Base-by-base conservation (phyloP, 2,888 invertebrate genomes). In the Thumatha senex region DNA sequence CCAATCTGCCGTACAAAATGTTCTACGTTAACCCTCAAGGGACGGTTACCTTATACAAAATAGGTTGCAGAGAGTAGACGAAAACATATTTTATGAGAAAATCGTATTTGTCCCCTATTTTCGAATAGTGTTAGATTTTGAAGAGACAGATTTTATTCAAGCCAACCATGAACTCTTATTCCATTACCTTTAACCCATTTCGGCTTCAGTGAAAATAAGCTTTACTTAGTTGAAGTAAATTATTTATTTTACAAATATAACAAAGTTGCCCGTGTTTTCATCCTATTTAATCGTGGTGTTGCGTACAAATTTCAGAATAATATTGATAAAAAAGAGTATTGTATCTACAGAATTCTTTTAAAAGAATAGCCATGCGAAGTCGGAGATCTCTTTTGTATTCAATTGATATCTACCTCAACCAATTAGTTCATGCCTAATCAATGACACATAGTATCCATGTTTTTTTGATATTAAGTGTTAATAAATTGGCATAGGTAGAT, bases 391-490 rank as follows among this genome's bases (percentile, higher is more conserved):
- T 24, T 24, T 24, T 5, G 18, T 5, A 24, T 24, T 5, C 10
- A 40, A 44, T 13, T 10, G 13, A 29, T 13, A 35, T 9, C 10
- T 44, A 56, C 29, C 11, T n/a, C 14, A 46, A 45, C 54, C 60
- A 68, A 61, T 64, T 61, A 59, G 56, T 46, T 53, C 30, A 11
- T 24, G 18, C 18, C 3, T 24, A 24, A 2, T 4, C 18, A 24
- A 4, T 4, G 3, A 24, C 41, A 47, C 43, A 58, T 44, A 58
- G 54, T 61, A 57, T 59, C 51, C 59, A 50, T 60, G 58, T 65
- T 72, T 66, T 67, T n/a, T 63, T 60, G 54, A 65, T 63, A 71
- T 63, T 58, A 63, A 69, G 67, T 58, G 67, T 69, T 66, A 59
- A 59, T 63, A 53, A 60, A 61, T 46, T 59, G 58, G 60, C 66